These are phyloP conservation scores for Eumerus sabulonum DNA, from an alignment of 2,888 invertebrate genomes.

Conservation along the genomic window DNA sequence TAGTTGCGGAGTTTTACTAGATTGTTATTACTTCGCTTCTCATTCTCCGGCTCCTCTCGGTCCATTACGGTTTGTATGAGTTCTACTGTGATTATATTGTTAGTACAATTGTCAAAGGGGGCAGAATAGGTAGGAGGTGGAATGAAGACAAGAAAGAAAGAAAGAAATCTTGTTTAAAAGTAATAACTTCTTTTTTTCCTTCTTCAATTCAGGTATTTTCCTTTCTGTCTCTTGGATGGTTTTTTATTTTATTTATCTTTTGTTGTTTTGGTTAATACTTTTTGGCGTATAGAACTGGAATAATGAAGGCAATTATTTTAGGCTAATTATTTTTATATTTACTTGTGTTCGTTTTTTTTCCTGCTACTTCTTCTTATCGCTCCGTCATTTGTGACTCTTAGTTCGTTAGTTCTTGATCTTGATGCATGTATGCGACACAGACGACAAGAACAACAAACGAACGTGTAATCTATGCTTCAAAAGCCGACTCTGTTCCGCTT, in stretches of 20 bases:
- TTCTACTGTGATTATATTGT: conserved; percentile 39
- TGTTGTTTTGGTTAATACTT: too few relatives aligned
- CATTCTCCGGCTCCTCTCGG: not conserved
- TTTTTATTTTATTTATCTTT: not conserved
- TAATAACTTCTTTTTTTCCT: conserved; percentile 38
- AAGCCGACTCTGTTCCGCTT: conserved; percentile 38
- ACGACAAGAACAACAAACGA: conserved; percentile 22
- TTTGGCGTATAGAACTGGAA: conserved; percentile 61
- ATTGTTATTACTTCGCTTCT: conserved; percentile 50
- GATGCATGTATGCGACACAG: conserved; percentile 17
- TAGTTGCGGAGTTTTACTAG: conserved; percentile 64
- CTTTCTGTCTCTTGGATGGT: too few relatives aligned
- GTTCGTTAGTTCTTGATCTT: conserved; percentile 6
- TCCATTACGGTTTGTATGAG: conserved; percentile 8
- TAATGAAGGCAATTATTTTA: conserved; percentile 66
- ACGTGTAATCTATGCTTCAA: conserved; percentile 12
- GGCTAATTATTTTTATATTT: conserved; percentile 51
- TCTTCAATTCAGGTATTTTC: not conserved
- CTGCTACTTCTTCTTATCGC: too few relatives aligned
- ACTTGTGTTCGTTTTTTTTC: conserved; percentile 12
- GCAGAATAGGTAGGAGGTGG: not conserved
- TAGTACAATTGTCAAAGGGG: conserved; percentile 15
- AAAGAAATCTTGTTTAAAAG: conserved; percentile 57
- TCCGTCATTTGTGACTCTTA: not conserved
- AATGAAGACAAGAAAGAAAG: conserved; percentile 14